Evolutionary conservation across 2,888 invertebrate genomes (phyloP), one percentile per base, ranked within the genome.

Genomic region (Augochlorella aurata): DNA sequence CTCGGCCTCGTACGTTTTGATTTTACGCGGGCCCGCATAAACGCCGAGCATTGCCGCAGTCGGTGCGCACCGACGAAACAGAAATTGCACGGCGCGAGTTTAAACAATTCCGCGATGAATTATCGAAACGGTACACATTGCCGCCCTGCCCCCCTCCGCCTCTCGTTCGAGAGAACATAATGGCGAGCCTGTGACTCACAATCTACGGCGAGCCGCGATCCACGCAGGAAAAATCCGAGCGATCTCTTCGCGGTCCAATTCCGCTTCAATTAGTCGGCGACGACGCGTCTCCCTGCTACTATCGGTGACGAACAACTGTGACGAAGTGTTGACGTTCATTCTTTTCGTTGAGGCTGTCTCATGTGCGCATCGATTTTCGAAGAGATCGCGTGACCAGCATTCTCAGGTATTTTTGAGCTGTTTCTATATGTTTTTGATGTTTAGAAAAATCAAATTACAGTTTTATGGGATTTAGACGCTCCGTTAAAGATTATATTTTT

Each of bases 101-200:
- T 58, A 74, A 77, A 77, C 74, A 74, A 67, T 77, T 58, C 65
- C 77, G n/a, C 38, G 63, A 63, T 63, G 63, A 63, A 63, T 63
- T 63, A 63, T 63, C 63, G 44, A 63, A 9, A 63, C 63, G 63
- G 38, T 63, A 29, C 44, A 63, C 44, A 44, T n/a, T 29, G 61
- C 29, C 16, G 18, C 24, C 8, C 7, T 7, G 1, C 8, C 9
- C 14, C 12, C 21, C 5, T 14, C 54, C 21, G 21, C 2, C 58
- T 24, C 24, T 7, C 38, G 21, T 21, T 54, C 24, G 21, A 24
- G 14, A 58, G 24, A 58, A 24, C 58, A 58, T 58, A 58, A 58
- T 24, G 58, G 14, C 38, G 38, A 63, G 44, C 63, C 38, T 18
- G 18, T 63, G 63, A 63, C 63, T 63, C 63, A 63, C 1, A n/a